phyloP scores from a whole-genome alignment of 2,888 invertebrate genomes.

The Autographa gamma region DNA sequence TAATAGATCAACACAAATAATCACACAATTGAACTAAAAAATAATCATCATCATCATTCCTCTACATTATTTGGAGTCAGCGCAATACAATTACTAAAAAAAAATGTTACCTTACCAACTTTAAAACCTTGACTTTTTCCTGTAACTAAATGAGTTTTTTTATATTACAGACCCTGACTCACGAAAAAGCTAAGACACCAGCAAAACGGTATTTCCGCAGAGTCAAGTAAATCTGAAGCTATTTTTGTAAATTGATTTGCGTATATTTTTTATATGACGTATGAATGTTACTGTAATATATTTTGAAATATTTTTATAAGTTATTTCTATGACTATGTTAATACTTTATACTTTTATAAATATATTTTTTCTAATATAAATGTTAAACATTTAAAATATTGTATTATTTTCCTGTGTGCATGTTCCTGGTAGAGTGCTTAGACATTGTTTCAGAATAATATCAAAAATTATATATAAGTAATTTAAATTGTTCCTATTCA shows the following conservation, averaged over 20 bases:
- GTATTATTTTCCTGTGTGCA: neutral
- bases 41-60: too few relatives aligned
- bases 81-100: too few relatives aligned
- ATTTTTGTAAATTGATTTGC: neutral
- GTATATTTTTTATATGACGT: neutral
- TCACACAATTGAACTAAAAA: too few relatives aligned
- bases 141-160: constrained; percentile 19
- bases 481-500: too few relatives aligned
- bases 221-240: constrained; percentile 61
- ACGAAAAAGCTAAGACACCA: constrained; percentile 84
- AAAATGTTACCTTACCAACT: too few relatives aligned
- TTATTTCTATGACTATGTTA: constrained; percentile 43
- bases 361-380: constrained; percentile 42
- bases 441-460: too few relatives aligned
- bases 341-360: constrained; percentile 58
- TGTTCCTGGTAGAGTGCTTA: too few relatives aligned
- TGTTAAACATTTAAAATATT: neutral
- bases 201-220: constrained; percentile 89
- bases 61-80: too few relatives aligned
- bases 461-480: too few relatives aligned
- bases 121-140: too few relatives aligned
- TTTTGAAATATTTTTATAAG: constrained; percentile 22
- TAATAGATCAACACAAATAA: too few relatives aligned
- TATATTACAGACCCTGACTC: constrained; percentile 88
- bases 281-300: neutral